Percentiles rank a stretch among this genome's conserved stretches.
Evolutionary conservation across 2,797 vertebrate genomes (phyloP).

Genomic region (Mastacembelus armatus): DNA sequence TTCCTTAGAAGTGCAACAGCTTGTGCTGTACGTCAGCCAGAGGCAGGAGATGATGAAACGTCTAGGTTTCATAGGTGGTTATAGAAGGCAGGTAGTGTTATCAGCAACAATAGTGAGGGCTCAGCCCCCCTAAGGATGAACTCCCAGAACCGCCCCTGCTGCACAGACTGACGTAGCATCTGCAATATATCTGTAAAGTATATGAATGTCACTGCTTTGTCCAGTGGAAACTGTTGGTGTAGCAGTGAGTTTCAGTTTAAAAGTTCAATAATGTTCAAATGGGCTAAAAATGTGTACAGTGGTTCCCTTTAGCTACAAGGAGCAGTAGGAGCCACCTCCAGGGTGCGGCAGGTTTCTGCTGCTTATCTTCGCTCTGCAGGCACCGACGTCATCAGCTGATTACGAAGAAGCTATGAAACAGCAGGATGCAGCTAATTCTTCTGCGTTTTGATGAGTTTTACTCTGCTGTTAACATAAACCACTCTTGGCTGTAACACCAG

Average conservation of each 20-base stretch:
- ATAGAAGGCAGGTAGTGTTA: too few relatives aligned
- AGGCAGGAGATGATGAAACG: too few relatives aligned
- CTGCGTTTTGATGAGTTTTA: background rate
- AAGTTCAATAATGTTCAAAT: background rate
- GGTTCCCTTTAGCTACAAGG: conserved; percentile 5
- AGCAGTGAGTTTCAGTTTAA: background rate
- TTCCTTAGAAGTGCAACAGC: too few relatives aligned
- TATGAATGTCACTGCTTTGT: background rate
- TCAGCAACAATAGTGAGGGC: too few relatives aligned
- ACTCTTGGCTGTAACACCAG: background rate
- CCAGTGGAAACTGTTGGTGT: background rate
- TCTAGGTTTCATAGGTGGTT: too few relatives aligned
- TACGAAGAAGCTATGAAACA: conserved; percentile 32
- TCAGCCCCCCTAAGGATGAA: too few relatives aligned
- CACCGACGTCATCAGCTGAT: conserved; percentile 59
- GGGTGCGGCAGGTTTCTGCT: conserved; percentile 67
- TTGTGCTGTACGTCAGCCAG: too few relatives aligned
- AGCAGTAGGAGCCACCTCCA: conserved; percentile 44
- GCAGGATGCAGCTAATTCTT: background rate
- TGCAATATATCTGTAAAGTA: background rate
- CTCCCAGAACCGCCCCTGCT: too few relatives aligned
- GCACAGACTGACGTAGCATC: background rate
- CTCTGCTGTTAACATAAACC: background rate
- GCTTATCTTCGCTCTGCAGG: conserved; percentile 78
- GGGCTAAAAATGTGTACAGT: background rate